phyloP scores from a whole-genome alignment of 2,797 vertebrate genomes.

The Pseudomugil tenellus region DNA sequence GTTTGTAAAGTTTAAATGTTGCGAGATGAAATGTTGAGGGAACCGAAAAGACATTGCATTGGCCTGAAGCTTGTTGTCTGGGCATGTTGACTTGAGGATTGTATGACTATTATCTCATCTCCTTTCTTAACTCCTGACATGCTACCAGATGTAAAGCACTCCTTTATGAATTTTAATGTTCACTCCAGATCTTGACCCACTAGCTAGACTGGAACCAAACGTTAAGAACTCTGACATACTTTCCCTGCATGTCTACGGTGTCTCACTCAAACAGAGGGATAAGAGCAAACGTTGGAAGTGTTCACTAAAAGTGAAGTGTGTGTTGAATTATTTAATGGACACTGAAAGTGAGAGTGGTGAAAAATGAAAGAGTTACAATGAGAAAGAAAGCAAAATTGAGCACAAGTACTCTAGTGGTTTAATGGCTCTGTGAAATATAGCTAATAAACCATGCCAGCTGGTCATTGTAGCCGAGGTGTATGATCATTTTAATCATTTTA shows the following conservation, averaged over 20 bases:
- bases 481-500: neutral
- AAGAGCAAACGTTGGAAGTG: constrained; percentile 32
- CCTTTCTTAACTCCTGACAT: constrained; percentile 22
- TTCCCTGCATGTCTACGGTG: constrained; percentile 9
- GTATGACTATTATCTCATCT: constrained; percentile 53
- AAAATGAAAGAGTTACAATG: constrained; percentile 17
- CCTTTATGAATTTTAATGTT: constrained; percentile 73
- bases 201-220: constrained; percentile 31
- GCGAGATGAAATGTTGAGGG: constrained; percentile 12
- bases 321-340: constrained; percentile 71
- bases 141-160: constrained; percentile 34
- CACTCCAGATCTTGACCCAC: constrained; percentile 56
- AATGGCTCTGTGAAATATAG: neutral
- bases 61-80: constrained; percentile 53
- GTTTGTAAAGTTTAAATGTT: constrained; percentile 10
- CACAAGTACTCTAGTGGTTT: constrained; percentile 7
- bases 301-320: constrained; percentile 54
- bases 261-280: constrained; percentile 48
- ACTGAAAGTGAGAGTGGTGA: constrained; percentile 43
- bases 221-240: constrained; percentile 36
- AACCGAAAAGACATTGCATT: constrained; percentile 26
- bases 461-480: neutral
- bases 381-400: constrained; percentile 7
- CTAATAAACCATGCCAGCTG: neutral
- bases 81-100: constrained; percentile 30